Conservation (phyloP, 1,140 invertebrate genomes). For the Drosophila equinoxialis region DNA sequence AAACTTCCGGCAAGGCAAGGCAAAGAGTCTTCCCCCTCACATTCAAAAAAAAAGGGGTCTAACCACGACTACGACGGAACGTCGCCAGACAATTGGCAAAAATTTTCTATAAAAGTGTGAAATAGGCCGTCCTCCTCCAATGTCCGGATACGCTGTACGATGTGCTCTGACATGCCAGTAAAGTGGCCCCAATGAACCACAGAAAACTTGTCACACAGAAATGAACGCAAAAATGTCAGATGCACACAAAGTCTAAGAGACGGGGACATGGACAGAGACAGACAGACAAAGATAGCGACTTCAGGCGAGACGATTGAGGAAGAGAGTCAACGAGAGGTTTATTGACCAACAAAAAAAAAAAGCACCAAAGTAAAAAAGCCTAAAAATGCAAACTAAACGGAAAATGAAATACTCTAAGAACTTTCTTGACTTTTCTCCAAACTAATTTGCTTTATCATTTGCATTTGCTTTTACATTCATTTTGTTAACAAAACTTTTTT, state of each 20-base stretch:
- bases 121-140: slow-evolving; percentile 64
- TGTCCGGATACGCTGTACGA: slow-evolving; percentile 2
- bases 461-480: neutral
- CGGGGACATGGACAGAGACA: neutral
- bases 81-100: slow-evolving; percentile 76
- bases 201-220: slow-evolving; percentile 75
- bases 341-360: slow-evolving; percentile 16
- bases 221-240: slow-evolving; percentile 73
- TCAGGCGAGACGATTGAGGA: neutral
- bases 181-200: slow-evolving; percentile 72
- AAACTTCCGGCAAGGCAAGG: slow-evolving; percentile 56
- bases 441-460: slow-evolving; percentile 11
- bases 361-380: slow-evolving; percentile 4
- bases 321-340: slow-evolving; percentile 1
- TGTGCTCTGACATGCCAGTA: slow-evolving; percentile 60
- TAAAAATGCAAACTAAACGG: slow-evolving; percentile 14
- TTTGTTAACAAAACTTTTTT: slow-evolving; percentile 4
- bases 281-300: neutral
- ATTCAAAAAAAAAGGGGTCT: slow-evolving; percentile 20
- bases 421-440: neutral
- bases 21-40: neutral
- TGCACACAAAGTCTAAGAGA: slow-evolving; percentile 42
- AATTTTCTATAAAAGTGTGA: slow-evolving; percentile 78
- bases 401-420: slow-evolving; percentile 13
- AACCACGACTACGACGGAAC: slow-evolving; percentile 58